Percentiles rank a stretch among this genome's conserved stretches.
phyloP scores from a whole-genome alignment of 1,140 invertebrate species.

The Trichonephila clavata region DNA sequence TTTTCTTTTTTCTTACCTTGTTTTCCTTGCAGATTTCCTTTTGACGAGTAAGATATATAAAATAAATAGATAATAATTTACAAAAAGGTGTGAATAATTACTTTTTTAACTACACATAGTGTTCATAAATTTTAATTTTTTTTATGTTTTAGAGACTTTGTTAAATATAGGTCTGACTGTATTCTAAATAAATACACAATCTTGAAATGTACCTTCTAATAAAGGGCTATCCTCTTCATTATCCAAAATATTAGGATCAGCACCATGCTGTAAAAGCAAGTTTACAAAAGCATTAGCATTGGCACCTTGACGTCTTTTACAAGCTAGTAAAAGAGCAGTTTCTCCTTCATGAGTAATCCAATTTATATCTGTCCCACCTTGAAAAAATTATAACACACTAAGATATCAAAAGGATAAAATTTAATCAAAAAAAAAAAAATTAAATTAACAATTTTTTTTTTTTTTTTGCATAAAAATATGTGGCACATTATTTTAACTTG shows the following conservation, averaged over 20 bases:
- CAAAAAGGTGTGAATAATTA: too few species aligned
- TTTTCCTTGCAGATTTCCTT: too few species aligned
- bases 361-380: conserved; percentile 79
- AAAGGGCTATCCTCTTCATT: conserved; percentile 77
- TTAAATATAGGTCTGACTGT: too few species aligned
- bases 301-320: conserved; percentile 78
- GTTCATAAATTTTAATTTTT: too few species aligned
- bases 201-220: conserved; percentile 57
- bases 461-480: too few species aligned
- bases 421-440: not conserved
- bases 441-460: not conserved
- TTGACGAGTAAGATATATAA: too few species aligned
- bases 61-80: too few species aligned
- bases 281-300: conserved; percentile 78
- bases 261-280: conserved; percentile 79
- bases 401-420: not conserved
- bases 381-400: not conserved
- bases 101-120: too few species aligned
- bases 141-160: too few species aligned
- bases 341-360: conserved; percentile 81
- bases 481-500: too few species aligned
- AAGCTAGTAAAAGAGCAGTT: conserved; percentile 80
- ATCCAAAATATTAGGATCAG: conserved; percentile 79
- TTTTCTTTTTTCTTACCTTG: too few species aligned
- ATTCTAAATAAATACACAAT: too few species aligned